Base-by-base conservation (phyloP, 2,888 invertebrate species). In the Aproaerema taeniolella region DNA sequence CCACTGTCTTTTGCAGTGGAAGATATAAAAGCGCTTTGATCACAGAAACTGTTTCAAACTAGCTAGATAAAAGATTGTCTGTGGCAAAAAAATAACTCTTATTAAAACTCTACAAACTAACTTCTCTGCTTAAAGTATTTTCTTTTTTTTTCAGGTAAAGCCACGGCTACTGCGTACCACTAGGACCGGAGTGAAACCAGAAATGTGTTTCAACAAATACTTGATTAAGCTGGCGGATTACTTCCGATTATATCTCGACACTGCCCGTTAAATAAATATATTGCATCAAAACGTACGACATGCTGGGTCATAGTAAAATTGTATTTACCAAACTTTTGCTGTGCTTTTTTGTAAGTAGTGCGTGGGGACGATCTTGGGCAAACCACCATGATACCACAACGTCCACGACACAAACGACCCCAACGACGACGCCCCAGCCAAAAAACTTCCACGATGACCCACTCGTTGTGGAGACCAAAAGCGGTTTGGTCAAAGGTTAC, bases 381-480 rank as follows among this genome's bases (percentile, higher is more conserved):
- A 87, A 87, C 51, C 86, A 82, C 50, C 87, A 87, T 52, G 87
- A 87, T 45, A 86, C 86, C 0, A 86, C 87, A 4, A 87, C 87
- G 1, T 85, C 87, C 4, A 85, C 87, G 1, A 86, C 87, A 9
- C 78, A 82, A 52, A 82, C 82, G 0, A 85, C 86, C 7, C 83
- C 87, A 1, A 86, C 83, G 10, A 86, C 87, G 29, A 85, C 72
- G 46, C 72, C 71, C 4, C 61, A 65, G 38, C 86, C 87, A 39
- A 87, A 82, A 57, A 87, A 87, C 52, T 79, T 87, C 49, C 87
- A 87, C 55, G 87, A 86, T 68, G 95, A 95, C 70, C 93, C 94
- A 0, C 86, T 95, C 46, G 91, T 95, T 39, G 94, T 96, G 32
- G 92, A 94, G 72, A 96, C 95, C 14, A 92, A 91, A 51, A 93